Conservation (phyloP, 2,797 vertebrate species). For the Emydoidea blandingii region DNA sequence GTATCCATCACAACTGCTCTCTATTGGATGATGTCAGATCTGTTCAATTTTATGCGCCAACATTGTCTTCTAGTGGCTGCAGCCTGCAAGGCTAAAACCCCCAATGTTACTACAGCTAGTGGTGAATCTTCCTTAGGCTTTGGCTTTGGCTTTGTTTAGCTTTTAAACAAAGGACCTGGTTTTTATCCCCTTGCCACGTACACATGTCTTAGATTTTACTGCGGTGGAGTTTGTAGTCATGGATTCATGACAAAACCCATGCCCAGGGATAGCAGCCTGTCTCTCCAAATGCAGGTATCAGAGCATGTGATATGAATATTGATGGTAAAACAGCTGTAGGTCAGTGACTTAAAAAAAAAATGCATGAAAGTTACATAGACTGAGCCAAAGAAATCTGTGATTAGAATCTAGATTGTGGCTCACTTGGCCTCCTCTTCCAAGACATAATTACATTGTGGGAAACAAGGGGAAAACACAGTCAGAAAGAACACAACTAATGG, state of each 20-base stretch:
- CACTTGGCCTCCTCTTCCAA: background rate
- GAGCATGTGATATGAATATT: background rate
- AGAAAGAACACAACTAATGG: slow-evolving; percentile 8
- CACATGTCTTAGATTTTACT: background rate
- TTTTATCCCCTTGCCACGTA: background rate
- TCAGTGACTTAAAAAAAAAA: background rate
- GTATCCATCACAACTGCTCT: background rate
- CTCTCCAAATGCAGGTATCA: background rate
- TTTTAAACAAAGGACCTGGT: background rate
- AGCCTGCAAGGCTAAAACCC: background rate
- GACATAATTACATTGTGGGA: background rate
- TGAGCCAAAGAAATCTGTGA: background rate
- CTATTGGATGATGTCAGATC: background rate
- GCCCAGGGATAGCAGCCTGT: background rate
- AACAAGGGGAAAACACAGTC: slow-evolving; percentile 2
- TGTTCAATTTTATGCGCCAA: background rate
- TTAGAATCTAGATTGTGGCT: background rate
- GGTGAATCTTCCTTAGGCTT: background rate
- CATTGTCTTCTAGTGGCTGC: background rate
- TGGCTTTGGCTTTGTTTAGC: background rate
- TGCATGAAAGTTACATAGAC: background rate
- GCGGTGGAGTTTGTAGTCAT: background rate
- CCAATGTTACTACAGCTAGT: background rate
- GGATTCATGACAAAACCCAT: background rate
- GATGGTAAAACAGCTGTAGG: background rate